Evolutionary conservation across 2,797 vertebrate genomes (phyloP).

Genomic region (Ctenosaura bakeri): DNA sequence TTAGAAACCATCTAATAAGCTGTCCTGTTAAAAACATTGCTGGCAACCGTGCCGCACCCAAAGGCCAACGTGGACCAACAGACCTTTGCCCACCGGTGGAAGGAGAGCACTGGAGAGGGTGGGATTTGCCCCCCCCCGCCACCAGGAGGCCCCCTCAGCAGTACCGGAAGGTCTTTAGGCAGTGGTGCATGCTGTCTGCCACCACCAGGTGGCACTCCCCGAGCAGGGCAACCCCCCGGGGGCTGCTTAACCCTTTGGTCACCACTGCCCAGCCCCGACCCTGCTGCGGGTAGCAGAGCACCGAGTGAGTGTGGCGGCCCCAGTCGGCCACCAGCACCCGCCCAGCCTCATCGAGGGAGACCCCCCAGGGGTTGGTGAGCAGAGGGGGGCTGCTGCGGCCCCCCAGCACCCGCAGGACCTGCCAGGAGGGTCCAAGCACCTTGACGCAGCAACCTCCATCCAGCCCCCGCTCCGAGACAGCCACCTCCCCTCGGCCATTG

Average conservation of each 20-base stretch:
- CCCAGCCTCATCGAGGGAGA: conserved; percentile 84
- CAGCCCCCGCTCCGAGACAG: conserved; percentile 84
- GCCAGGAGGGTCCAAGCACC: conserved; percentile 84
- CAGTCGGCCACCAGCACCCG: conserved; percentile 86
- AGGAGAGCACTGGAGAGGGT: too few relatives aligned
- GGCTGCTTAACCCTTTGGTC: conserved; percentile 82
- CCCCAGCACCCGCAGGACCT: conserved; percentile 82
- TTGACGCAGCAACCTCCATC: conserved; percentile 85
- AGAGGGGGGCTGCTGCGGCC: conserved; percentile 80
- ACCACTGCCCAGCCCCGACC: conserved; percentile 78
- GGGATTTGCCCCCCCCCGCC: not conserved
- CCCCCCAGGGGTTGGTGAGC: conserved; percentile 85
- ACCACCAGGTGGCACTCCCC: conserved; percentile 82
- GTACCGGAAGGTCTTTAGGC: conserved; percentile 86
- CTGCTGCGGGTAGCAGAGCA: conserved; percentile 81
- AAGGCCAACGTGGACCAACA: not conserved
- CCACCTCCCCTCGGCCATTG: conserved; percentile 81
- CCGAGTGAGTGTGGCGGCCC: conserved; percentile 79
- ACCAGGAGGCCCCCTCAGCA: conserved; percentile 52
- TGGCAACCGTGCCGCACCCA: too few relatives aligned
- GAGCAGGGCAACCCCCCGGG: conserved; percentile 82
- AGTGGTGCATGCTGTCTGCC: conserved; percentile 88
- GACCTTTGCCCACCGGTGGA: too few relatives aligned
- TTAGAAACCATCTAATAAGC: too few relatives aligned
- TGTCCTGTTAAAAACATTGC: too few relatives aligned